Conservation (phyloP, 2,888 invertebrate genomes). For the Rotaria magnacalcarata region DNA sequence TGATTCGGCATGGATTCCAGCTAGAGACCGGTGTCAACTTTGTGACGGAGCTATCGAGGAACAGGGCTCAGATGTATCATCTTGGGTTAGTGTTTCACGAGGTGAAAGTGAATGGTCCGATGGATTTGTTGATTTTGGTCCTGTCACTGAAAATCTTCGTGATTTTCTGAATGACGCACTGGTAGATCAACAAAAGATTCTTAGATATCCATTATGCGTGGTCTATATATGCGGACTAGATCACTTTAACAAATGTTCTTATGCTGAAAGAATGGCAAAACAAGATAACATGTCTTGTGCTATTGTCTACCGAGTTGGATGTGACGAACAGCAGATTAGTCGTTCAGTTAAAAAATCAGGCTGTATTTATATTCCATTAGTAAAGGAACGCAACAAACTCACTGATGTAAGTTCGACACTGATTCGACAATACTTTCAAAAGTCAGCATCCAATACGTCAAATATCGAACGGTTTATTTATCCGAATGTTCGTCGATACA, state of each 20-base stretch:
- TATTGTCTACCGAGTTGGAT: neutral
- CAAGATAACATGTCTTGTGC: neutral
- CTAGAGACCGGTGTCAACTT: neutral
- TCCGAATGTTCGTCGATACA: no score
- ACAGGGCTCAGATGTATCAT: neutral
- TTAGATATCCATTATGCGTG: neutral
- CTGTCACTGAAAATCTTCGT: neutral
- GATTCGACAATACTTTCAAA: neutral
- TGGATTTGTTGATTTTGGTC: conserved; percentile 23
- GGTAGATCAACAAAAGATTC: neutral
- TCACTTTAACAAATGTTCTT: neutral
- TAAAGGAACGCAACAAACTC: neutral
- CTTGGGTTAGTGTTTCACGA: neutral
- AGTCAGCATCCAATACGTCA: neutral
- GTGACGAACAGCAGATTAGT: neutral
- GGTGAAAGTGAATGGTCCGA: neutral
- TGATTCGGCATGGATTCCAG: conserved; percentile 3
- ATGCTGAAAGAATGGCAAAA: neutral
- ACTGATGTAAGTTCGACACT: neutral
- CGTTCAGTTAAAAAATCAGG: neutral
- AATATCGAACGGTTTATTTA: no score
- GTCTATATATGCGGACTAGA: neutral
- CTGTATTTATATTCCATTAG: neutral
- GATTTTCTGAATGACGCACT: neutral
- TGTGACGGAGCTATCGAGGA: conserved; percentile 4